Percentiles rank a stretch among this genome's conserved stretches.
Conservation (phyloP, 2,113 vertebrate species). For the Tauraco erythrolophus region DNA sequence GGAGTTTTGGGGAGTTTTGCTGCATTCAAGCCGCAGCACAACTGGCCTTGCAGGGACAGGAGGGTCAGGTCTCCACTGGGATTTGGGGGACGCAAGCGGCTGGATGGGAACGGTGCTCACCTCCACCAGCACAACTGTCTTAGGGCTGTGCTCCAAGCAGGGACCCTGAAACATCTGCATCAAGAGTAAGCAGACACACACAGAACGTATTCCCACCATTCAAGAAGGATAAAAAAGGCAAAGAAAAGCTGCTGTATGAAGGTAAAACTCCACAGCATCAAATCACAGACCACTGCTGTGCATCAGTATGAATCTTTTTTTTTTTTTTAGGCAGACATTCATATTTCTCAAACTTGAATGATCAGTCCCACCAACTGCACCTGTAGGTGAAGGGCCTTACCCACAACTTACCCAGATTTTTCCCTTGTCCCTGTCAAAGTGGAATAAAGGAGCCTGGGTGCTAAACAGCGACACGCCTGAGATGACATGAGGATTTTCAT, state of each 20-base stretch:
- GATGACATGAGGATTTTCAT: neutral
- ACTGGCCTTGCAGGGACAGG: neutral
- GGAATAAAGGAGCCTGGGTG: neutral
- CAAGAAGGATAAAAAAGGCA: neutral
- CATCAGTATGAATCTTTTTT: fast-evolving
- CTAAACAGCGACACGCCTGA: neutral
- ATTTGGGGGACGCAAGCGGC: neutral
- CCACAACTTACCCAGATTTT: neutral
- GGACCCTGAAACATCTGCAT: neutral
- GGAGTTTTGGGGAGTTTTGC: neutral
- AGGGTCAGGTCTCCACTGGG: neutral
- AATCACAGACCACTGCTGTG: neutral
- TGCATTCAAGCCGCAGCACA: neutral
- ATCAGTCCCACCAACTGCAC: neutral
- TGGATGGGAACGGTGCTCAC: neutral
- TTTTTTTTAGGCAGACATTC: neutral
- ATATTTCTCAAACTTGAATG: neutral
- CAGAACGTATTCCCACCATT: neutral
- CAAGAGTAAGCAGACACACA: neutral
- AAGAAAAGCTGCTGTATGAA: neutral
- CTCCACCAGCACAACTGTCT: fast-evolving
- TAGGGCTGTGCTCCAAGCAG: neutral
- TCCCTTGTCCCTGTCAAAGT: neutral
- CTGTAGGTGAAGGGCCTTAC: neutral
- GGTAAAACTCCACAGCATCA: neutral